phyloP scores from a whole-genome alignment of 2,797 vertebrate species.

The Notolepis coatsorum region DNA sequence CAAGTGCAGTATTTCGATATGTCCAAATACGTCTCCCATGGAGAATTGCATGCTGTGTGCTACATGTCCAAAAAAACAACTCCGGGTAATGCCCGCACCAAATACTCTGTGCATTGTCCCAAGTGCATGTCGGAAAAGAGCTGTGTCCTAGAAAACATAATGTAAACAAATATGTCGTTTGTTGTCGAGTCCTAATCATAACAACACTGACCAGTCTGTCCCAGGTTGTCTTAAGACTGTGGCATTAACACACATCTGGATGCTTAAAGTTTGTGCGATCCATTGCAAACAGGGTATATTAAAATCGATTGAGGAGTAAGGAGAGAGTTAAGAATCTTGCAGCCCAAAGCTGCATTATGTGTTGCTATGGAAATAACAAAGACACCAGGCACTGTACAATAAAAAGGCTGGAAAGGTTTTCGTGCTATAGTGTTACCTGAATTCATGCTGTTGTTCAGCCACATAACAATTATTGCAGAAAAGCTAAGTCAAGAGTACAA shows the following conservation, averaged over 20 bases:
- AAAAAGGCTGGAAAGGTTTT: not conserved
- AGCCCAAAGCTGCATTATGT: constrained; percentile 53
- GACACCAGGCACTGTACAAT: constrained; percentile 25
- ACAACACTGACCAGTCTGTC: constrained; percentile 5
- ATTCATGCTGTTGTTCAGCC: constrained; percentile 12
- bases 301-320: constrained; percentile 64
- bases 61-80: no score
- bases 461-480: not conserved
- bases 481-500: not conserved
- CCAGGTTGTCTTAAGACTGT: constrained; percentile 42
- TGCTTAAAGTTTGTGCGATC: constrained; percentile 60
- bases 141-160: no score
- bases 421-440: constrained; percentile 8
- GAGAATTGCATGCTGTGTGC: no score
- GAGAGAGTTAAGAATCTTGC: constrained; percentile 61
- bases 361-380: constrained; percentile 50
- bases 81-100: no score
- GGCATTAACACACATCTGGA: constrained; percentile 58
- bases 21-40: no score
- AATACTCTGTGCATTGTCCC: no score
- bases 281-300: constrained; percentile 62
- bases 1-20: no score
- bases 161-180: not conserved
- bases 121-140: no score
- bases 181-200: not conserved